Conservation (phyloP, 2,113 vertebrate species). For the Muntiacus muntjak region DNA sequence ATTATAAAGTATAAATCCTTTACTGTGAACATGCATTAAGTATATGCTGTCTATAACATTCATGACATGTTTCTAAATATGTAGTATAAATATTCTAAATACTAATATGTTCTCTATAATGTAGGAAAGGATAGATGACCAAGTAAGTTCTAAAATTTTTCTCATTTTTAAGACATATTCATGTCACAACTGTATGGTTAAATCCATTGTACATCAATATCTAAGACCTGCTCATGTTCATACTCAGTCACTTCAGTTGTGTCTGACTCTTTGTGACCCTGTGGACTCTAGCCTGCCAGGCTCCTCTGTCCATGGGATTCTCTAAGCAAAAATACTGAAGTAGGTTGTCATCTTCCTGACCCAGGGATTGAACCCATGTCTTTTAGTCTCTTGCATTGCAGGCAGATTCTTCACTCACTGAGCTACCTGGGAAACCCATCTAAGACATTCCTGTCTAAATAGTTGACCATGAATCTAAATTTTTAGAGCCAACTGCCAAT, state of each 20-base stretch:
- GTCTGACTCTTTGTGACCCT: background rate
- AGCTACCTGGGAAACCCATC: background rate
- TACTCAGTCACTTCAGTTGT: background rate
- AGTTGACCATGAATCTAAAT: background rate
- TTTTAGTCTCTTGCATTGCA: background rate
- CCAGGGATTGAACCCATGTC: background rate
- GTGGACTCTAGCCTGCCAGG: background rate
- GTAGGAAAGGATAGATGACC: background rate
- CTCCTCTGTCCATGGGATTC: background rate
- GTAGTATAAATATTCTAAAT: background rate
- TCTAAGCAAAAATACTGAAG: background rate
- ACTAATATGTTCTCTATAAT: background rate
- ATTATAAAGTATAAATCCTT: background rate
- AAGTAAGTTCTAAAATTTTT: background rate
- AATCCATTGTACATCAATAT: background rate
- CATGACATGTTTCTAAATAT: background rate
- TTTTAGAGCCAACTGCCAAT: background rate
- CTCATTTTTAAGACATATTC: background rate
- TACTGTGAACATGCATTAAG: background rate
- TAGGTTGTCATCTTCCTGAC: background rate
- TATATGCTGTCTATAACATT: background rate
- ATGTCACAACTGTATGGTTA: background rate
- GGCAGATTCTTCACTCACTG: background rate
- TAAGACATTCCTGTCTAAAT: background rate
- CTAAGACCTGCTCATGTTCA: rapidly evolving